Evolutionary conservation across 2,113 vertebrate genomes (phyloP).

Genomic region (Xenopus borealis): DNA sequence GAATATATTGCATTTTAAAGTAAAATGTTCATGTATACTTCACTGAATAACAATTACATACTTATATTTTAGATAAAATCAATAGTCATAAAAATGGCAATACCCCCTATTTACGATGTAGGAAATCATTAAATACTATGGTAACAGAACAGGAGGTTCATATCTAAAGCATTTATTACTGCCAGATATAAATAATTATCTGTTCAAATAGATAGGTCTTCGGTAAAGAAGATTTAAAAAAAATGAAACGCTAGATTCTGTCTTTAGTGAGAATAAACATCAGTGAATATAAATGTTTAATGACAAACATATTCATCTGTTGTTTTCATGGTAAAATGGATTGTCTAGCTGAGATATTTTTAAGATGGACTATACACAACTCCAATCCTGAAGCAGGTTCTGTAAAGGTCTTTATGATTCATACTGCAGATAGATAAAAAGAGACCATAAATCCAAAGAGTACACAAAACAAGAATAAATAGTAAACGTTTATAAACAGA

Average conservation of each 20-base stretch:
- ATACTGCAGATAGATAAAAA: not conserved
- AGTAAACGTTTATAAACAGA: not conserved
- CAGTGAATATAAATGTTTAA: slow-evolving; percentile 4
- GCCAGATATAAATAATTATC: slow-evolving; percentile 12
- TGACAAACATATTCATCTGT: not conserved
- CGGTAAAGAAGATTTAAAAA: not conserved
- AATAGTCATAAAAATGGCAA: not conserved
- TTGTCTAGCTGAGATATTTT: not conserved
- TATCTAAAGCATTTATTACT: slow-evolving; percentile 8
- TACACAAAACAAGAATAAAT: not conserved
- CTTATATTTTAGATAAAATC: not conserved
- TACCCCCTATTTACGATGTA: slow-evolving; percentile 1
- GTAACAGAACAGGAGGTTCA: not conserved
- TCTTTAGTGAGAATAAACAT: slow-evolving; percentile 1
- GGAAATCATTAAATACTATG: slow-evolving; percentile 2
- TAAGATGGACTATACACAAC: not conserved
- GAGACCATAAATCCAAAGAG: slow-evolving; percentile 1
- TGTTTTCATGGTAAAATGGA: not conserved
- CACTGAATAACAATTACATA: not conserved
- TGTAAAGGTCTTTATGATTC: not conserved
- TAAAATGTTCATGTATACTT: not conserved
- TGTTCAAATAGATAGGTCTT: not conserved
- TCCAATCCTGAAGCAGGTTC: not conserved
- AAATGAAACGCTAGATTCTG: not conserved
- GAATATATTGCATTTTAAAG: too few relatives aligned